These are phyloP conservation scores for Xerus rutilus DNA, from an alignment of 2,797 vertebrate species.

Conservation along the genomic window DNA sequence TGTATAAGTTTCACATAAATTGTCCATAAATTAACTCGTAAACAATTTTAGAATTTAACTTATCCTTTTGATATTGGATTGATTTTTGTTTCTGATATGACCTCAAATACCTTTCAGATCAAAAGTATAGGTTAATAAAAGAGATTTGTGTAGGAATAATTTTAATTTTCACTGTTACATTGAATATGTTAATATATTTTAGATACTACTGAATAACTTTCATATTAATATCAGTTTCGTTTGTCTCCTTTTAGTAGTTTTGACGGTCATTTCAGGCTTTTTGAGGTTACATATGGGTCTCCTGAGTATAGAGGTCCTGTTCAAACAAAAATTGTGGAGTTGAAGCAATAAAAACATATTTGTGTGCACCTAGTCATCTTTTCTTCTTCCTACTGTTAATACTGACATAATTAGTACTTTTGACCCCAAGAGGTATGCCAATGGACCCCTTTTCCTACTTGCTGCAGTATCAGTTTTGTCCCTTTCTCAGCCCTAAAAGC, in stretches of 20 bases:
- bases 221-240: background rate
- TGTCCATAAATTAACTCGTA: background rate
- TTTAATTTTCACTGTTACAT: conserved; percentile 44
- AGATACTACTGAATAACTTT: background rate
- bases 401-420: background rate
- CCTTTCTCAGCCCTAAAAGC: background rate
- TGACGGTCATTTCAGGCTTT: background rate
- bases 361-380: background rate
- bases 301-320: background rate
- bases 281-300: background rate
- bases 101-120: background rate
- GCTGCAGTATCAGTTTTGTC: background rate
- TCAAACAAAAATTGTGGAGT: background rate
- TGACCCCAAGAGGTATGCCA: background rate
- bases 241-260: background rate
- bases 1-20: background rate
- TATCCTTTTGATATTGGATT: background rate
- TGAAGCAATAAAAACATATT: background rate
- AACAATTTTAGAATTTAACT: conserved; percentile 4
- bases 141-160: background rate
- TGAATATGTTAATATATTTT: background rate
- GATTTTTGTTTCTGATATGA: background rate
- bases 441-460: background rate
- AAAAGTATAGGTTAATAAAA: background rate
- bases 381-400: background rate